These are phyloP conservation scores for Palythoa caribaeorum DNA, from an alignment of 92 coral and sea anemone species.

Conservation along the genomic window DNA sequence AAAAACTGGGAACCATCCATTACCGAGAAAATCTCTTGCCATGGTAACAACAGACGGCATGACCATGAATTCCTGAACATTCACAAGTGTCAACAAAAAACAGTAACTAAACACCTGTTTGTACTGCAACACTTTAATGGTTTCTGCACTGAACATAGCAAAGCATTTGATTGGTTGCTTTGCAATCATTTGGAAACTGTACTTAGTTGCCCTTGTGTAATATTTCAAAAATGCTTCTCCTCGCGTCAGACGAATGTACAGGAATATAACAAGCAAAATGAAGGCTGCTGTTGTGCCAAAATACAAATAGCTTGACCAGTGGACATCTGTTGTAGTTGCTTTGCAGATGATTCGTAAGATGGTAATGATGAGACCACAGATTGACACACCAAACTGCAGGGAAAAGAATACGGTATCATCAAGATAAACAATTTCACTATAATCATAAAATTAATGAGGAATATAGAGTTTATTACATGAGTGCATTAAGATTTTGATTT, in stretches of 20 bases:
- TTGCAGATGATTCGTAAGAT: constrained; percentile 79
- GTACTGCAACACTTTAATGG: constrained; percentile 80
- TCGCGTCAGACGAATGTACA: constrained; percentile 74
- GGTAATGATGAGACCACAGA: constrained; percentile 83
- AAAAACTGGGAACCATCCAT: constrained; percentile 92
- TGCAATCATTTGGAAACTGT: constrained; percentile 72
- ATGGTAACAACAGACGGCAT: constrained; percentile 90
- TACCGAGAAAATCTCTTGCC: constrained; percentile 90
- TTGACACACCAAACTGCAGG: constrained; percentile 85
- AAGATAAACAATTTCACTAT: background rate
- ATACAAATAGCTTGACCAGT: constrained; percentile 86
- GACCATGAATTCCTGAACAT: constrained; percentile 84
- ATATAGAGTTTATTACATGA: too few relatives aligned
- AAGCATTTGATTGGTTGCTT: constrained; percentile 78
- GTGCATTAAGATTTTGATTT: too few relatives aligned
- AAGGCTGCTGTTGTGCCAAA: constrained; percentile 82
- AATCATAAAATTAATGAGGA: too few relatives aligned
- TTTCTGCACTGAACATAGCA: constrained; percentile 78
- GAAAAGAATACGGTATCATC: background rate
- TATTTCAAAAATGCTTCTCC: constrained; percentile 83
- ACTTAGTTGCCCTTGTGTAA: constrained; percentile 74
- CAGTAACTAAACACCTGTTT: constrained; percentile 90
- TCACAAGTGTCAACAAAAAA: constrained; percentile 78
- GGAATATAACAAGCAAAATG: constrained; percentile 69
- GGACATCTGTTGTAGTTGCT: constrained; percentile 79